These are phyloP conservation scores for Bombus confusus DNA, from an alignment of 1,140 invertebrate genomes.

Conservation along the genomic window DNA sequence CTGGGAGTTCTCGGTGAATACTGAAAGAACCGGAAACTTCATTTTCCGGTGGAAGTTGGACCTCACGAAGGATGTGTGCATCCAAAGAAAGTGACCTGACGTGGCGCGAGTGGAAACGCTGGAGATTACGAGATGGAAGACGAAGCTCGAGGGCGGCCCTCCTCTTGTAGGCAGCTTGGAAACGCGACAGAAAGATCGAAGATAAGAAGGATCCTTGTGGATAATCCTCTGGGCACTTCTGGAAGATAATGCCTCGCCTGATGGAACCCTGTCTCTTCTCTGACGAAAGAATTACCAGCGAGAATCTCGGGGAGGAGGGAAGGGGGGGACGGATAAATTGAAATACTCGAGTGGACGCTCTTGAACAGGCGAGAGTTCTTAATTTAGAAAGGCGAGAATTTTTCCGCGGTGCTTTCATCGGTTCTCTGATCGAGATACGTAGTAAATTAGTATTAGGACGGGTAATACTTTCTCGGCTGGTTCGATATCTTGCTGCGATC, in stretches of 20 bases:
- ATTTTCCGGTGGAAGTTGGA: neutral
- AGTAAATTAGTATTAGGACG: conserved; percentile 23
- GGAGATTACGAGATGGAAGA: conserved; percentile 5
- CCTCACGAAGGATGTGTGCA: too few relatives aligned
- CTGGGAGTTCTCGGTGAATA: neutral
- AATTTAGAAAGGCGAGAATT: conserved; percentile 1
- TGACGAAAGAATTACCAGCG: conserved; percentile 16
- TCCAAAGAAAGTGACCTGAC: neutral
- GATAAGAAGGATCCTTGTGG: conserved; percentile 36
- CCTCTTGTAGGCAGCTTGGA: neutral
- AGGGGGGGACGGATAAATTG: conserved; percentile 25
- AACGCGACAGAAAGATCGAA: conserved; percentile 37
- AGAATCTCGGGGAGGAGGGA: neutral
- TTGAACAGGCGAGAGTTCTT: neutral
- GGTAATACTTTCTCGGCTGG: conserved; percentile 1
- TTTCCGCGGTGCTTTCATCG: conserved; percentile 18
- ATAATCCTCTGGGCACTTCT: conserved; percentile 37
- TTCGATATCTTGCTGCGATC: conserved; percentile 30
- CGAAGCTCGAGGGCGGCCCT: neutral
- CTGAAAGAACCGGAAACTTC: neutral
- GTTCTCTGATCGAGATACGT: conserved; percentile 10
- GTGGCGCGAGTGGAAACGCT: neutral
- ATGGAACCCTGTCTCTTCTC: neutral
- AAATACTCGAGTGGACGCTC: neutral
- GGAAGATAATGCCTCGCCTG: conserved; percentile 29